A percentile compares a stretch with the other conserved stretches of the same genome.
Conservation (phyloP, 2,113 vertebrate genomes). For the Anas platyrhynchos region DNA sequence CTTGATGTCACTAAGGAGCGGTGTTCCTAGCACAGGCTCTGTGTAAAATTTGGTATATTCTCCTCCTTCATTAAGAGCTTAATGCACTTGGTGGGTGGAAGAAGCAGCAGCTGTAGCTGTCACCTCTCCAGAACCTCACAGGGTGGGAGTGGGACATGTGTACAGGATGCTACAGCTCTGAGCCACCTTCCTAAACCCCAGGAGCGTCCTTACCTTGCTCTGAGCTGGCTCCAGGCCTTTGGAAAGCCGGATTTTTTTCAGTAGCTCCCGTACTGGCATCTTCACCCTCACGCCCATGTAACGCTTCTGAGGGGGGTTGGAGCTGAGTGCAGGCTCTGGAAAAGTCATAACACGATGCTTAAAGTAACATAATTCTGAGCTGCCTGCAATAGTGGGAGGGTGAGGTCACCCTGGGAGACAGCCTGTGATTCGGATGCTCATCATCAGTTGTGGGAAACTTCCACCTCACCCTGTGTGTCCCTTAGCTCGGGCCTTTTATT, state of each 20-base stretch:
- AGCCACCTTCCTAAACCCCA: not conserved
- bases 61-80: not conserved
- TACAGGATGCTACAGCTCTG: not conserved
- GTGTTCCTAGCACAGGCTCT: not conserved
- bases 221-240: constrained; percentile 69
- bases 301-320: constrained; percentile 62
- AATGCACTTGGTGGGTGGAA: not conserved
- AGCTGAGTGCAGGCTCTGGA: constrained; percentile 42
- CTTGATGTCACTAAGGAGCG: not conserved
- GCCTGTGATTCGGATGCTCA: not conserved
- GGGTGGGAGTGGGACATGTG: too few species aligned
- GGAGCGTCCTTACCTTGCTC: constrained; percentile 68
- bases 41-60: not conserved
- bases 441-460: not conserved
- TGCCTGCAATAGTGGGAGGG: not conserved
- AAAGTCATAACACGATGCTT: constrained; percentile 34
- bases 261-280: constrained; percentile 85
- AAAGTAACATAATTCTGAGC: not conserved
- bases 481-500: not conserved
- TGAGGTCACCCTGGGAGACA: not conserved
- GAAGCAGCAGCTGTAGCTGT: not conserved
- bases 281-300: constrained; percentile 88
- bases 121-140: not conserved
- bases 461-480: not conserved
- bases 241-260: constrained; percentile 79